Evolutionary conservation across 37 sponge, comb jelly and placozoan species (phyloP).

Genomic region (Ephydatia muelleri): DNA sequence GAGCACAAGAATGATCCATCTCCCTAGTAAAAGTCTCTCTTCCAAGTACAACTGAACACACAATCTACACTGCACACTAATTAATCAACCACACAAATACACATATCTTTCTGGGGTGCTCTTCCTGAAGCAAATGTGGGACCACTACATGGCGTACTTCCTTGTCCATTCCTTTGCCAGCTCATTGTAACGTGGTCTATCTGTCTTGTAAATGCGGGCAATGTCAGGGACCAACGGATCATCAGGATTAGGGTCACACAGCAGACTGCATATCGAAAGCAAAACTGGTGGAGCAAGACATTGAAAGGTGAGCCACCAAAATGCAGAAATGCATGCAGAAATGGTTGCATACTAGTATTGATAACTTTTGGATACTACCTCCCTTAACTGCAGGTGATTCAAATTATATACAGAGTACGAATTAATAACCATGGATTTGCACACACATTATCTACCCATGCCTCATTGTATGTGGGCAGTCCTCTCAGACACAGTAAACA

Average conservation of each 20-base stretch:
- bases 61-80: too few species aligned
- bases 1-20: too few species aligned
- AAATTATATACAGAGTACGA: neutral
- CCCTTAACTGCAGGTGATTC: neutral
- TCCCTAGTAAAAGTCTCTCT: too few species aligned
- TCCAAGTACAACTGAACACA: too few species aligned
- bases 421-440: too few species aligned
- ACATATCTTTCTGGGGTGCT: neutral
- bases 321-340: too few species aligned
- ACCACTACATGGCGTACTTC: slow-evolving; percentile 88
- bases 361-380: too few species aligned
- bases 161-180: slow-evolving; percentile 90
- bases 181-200: slow-evolving; percentile 77
- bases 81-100: too few species aligned
- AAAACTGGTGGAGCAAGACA: too few species aligned
- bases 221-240: slow-evolving; percentile 96
- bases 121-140: neutral
- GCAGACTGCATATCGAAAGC: slow-evolving; percentile 91
- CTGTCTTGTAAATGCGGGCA: slow-evolving; percentile 87
- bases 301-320: slow-evolving; percentile 51
- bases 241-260: slow-evolving; percentile 94
- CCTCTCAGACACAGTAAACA: too few species aligned
- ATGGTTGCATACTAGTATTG: neutral
- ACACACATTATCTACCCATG: too few species aligned
- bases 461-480: too few species aligned